These are phyloP conservation scores for Philypnodon macrostomus DNA, from an alignment of 2,797 vertebrate genomes.

Conservation along the genomic window DNA sequence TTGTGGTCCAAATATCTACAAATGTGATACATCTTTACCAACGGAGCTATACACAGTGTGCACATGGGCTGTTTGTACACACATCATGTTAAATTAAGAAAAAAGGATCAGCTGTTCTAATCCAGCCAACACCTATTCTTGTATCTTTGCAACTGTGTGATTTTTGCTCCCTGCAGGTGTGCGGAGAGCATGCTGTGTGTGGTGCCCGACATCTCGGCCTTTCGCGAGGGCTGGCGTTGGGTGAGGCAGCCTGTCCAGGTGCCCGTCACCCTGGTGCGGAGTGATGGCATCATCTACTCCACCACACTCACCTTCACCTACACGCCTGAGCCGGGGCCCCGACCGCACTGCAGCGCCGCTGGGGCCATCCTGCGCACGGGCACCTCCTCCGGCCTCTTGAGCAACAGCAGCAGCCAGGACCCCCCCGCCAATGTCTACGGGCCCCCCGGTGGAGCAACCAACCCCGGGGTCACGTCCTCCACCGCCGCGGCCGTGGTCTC, in stretches of 20 bases:
- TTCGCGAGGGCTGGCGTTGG: constrained; percentile 99
- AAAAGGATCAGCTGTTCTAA: no score
- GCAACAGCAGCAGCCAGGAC: constrained; percentile 77
- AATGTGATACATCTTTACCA: no score
- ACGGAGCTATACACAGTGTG: no score
- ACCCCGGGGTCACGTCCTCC: constrained; percentile 80
- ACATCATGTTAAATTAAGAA: no score
- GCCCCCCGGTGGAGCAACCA: constrained; percentile 78
- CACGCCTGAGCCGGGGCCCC: constrained; percentile 95
- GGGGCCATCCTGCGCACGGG: constrained; percentile 91
- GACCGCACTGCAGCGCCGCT: constrained; percentile 96
- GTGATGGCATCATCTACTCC: constrained; percentile 98
- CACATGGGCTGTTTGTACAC: no score
- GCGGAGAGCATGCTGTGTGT: constrained; percentile 98
- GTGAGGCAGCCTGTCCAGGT: constrained; percentile 98
- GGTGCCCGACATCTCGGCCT: constrained; percentile 98
- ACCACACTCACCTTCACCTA: constrained; percentile 99
- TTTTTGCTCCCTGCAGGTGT: constrained; percentile 79
- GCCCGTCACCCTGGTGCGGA: constrained; percentile 96
- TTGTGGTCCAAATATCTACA: no score
- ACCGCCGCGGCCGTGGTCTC: constrained; percentile 88
- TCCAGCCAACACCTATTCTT: no score
- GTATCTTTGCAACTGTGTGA: no score
- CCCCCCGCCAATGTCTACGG: constrained; percentile 63
- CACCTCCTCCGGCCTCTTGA: constrained; percentile 85